Evolutionary conservation across 2,113 vertebrate species (phyloP).

Genomic region (Leucosticte australis): DNA sequence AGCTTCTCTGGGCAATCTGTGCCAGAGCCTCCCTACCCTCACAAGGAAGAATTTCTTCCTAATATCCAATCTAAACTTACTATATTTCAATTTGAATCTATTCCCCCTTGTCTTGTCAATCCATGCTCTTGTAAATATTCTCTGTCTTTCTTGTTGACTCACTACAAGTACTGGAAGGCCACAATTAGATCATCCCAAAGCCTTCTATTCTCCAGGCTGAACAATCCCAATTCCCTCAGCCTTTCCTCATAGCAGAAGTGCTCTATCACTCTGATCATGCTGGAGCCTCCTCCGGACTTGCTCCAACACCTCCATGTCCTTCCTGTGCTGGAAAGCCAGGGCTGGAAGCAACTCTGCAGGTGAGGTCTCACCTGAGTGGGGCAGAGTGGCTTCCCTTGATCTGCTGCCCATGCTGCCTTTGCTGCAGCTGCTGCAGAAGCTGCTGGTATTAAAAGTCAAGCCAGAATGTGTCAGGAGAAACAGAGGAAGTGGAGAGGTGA

Average conservation of each 20-base stretch:
- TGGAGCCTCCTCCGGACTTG: neutral
- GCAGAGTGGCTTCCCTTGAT: neutral
- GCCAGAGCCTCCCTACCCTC: rapidly evolving
- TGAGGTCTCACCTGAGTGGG: neutral
- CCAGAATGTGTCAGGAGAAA: neutral
- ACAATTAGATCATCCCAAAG: neutral
- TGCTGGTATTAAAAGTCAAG: neutral
- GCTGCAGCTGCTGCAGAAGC: neutral
- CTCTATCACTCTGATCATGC: neutral
- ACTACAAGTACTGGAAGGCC: neutral
- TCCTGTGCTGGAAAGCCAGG: neutral
- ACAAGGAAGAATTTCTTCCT: neutral
- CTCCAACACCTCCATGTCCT: neutral
- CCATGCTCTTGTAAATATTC: neutral
- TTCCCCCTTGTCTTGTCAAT: neutral
- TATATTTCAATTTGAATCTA: neutral
- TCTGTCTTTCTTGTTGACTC: neutral
- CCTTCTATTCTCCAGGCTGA: neutral
- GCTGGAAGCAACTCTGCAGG: neutral
- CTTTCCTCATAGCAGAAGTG: rapidly evolving
- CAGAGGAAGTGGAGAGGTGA: neutral
- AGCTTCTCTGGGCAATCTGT: rapidly evolving
- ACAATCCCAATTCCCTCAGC: neutral
- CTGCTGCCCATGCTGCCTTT: neutral
- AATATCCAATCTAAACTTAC: neutral